Evolutionary conservation across 2,797 vertebrate genomes (phyloP), one percentile per base, ranked within the genome.

Genomic region (Malurus leucopterus): DNA sequence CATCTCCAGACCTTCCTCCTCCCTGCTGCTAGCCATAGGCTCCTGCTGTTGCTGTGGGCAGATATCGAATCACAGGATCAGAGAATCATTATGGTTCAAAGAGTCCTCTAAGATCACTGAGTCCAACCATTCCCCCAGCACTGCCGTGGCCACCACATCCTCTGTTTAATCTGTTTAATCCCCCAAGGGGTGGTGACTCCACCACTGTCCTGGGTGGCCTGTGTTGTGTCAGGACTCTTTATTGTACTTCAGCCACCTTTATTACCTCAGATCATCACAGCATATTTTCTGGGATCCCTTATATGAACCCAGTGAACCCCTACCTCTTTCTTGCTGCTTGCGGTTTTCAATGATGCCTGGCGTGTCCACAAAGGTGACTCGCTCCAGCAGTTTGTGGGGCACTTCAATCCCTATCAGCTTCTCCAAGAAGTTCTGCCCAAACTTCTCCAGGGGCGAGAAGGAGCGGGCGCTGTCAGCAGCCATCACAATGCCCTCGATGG

Each of bases 241-340:
- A 0, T 6, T 41, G 67, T 30, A 10, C 50, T 44, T 49, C 44
- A 54, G 50, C 19, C 64, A 10, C 44, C 15, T 55, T 38, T 59
- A 34, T 30, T 38, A 50, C 26, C 51, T 85, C n/a, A 27, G 30
- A 67, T 8, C 4, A 2, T 26, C 34, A 53, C 0, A 0, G 9
- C 44, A 38, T 11, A 27, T 78, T 89, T 84, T 59, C 64, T 73
- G 55, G 26, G 29, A 27, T 49, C 32, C 57, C 70, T 54, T 16
- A 54, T 9, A 19, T 19, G 17, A 76, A 64, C 58, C 6, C 44
- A 38, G 43, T 11, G 14, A 69, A 34, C 26, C 27, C 83, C 69
- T 95, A 99, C 99, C 99, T 99, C 99, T 98, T 95, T 99, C 99
- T 93, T 99, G 99, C 94, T 99, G 99, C 91, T 99, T 99, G 95